Conservation (phyloP, 2,113 vertebrate genomes). For the Cinclus cinclus region DNA sequence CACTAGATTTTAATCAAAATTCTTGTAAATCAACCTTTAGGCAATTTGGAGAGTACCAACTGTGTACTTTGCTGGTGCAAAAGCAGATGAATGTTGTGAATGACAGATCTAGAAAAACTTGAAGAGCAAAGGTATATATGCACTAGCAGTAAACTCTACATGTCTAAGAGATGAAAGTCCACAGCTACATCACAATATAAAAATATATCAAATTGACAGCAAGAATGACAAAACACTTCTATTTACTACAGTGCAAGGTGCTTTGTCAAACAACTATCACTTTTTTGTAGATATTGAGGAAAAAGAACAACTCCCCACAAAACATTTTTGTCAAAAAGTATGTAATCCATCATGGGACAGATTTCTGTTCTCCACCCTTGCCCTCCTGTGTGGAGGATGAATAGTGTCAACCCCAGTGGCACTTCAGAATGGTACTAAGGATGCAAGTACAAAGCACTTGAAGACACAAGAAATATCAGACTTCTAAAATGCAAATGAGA, state of each 20-base stretch:
- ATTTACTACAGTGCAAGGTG: neutral
- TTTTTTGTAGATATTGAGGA: neutral
- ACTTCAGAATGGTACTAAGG: neutral
- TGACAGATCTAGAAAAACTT: neutral
- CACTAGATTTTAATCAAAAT: neutral
- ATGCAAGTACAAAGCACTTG: neutral
- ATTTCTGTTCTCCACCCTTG: neutral
- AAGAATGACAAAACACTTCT: conserved; percentile 27
- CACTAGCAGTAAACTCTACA: neutral
- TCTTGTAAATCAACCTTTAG: neutral
- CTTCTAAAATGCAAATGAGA: neutral
- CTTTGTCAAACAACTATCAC: neutral
- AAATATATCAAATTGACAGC: neutral
- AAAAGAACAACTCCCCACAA: neutral
- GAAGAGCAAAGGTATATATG: neutral
- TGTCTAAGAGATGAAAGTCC: conserved; percentile 14
- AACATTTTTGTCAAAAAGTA: neutral
- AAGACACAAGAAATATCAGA: neutral
- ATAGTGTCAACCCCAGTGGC: neutral
- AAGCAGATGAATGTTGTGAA: neutral
- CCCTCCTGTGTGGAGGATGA: neutral
- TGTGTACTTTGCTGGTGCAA: neutral
- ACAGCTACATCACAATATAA: conserved; percentile 2
- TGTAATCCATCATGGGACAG: neutral
- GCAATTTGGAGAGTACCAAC: neutral